Base-by-base conservation (phyloP, 2,797 vertebrate species). In the Potorous gilbertii region DNA sequence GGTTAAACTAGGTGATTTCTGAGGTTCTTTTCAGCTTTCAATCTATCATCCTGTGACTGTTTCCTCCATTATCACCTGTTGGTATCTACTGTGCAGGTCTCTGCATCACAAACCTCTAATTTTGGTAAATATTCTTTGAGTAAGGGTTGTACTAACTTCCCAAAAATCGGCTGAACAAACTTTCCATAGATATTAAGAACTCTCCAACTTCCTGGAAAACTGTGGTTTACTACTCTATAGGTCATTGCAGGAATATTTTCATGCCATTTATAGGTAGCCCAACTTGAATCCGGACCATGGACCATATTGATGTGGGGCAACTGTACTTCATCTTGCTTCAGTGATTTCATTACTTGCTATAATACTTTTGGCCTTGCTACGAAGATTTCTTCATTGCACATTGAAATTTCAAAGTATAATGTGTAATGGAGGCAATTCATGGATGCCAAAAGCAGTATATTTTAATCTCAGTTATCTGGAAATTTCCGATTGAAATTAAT, bases 41-140 rank as follows among this genome's bases (percentile, higher is more conserved):
- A 29, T 59, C 62, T 74, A 31, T 40, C 14, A 74, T 74, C 5
- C 6, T 74, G 62, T 74, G n/a, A 81, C 29, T 24, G 40, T 81
- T 9, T 40, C n/a, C n/a, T 81, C 21, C 40, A 81, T 24, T 40
- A 81, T 46, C 1, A 46, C 21, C 11, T 74, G 52, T 40, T 94
- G 34, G 34, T 40, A 5, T 56, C 40, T 59, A 5, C 34, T 94
- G 13, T 90, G 18, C 81, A 87, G 91, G 56, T 50, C 5, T 94
- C 94, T 91, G 46, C 87, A 93, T 21, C 40, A 74, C 66, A 59
- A 66, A 92, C 91, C 46, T 52, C n/a, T 56, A 91, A 54, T 59
- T 74, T 50, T 55, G 34, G 54, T 29, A 40, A 31, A 40, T 14
- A 13, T 24, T 92, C 40, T 94, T 55, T 52, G 87, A 14, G 2